Percentiles rank a stretch among this genome's conserved stretches.
phyloP scores from a whole-genome alignment of 1,140 invertebrate genomes.

The Conopomorpha cramerella region DNA sequence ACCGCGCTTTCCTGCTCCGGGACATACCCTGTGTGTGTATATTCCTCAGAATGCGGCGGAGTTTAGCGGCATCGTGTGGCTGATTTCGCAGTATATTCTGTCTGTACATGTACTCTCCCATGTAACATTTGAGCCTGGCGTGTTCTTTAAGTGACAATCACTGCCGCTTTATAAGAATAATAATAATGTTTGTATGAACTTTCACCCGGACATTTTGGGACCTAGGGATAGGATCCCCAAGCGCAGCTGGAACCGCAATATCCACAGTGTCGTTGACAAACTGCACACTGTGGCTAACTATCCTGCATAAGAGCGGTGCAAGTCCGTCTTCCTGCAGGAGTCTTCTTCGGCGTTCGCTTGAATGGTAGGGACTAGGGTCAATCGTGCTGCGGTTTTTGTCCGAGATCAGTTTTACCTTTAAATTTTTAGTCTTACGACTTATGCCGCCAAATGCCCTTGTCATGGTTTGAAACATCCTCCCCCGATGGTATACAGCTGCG shows the following conservation, averaged over 20 bases:
- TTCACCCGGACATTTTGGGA: background rate
- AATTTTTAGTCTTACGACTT: background rate
- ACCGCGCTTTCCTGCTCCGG: too few species aligned
- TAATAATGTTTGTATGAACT: background rate
- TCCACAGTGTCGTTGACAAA: background rate
- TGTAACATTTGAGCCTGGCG: too few species aligned
- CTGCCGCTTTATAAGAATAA: slow-evolving; percentile 1
- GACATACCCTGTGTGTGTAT: too few species aligned
- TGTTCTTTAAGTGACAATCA: too few species aligned
- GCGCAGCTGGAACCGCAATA: background rate
- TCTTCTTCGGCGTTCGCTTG: background rate
- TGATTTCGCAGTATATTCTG: too few species aligned
- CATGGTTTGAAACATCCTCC: background rate
- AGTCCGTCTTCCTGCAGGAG: background rate
- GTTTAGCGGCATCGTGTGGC: too few species aligned
- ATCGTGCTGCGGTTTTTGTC: background rate
- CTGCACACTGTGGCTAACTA: slow-evolving; percentile 1
- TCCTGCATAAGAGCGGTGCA: slow-evolving; percentile 2
- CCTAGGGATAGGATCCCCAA: background rate
- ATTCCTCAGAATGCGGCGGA: too few species aligned
- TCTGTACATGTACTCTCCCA: too few species aligned
- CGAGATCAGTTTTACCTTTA: background rate
- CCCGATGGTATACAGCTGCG: background rate
- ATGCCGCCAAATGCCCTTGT: background rate
- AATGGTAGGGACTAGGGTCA: background rate